These are phyloP conservation scores for Polyploca ridens DNA, from an alignment of 2,888 invertebrate species.

Conservation along the genomic window DNA sequence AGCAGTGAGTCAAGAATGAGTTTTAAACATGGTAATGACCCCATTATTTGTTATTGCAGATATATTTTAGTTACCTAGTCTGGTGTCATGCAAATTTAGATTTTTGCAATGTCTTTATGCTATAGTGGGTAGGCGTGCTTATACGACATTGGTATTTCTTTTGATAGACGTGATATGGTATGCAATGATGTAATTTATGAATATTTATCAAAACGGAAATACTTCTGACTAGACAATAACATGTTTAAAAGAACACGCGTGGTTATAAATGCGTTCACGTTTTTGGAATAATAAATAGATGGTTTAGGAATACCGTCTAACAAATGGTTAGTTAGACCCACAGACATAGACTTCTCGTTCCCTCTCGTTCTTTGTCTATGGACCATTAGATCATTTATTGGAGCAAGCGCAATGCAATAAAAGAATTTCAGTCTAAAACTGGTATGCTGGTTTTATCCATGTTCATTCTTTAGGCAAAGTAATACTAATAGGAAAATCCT, in stretches of 20 bases:
- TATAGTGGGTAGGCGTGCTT: conserved; percentile 51
- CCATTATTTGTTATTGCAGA: conserved; percentile 26
- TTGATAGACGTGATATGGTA: conserved; percentile 35
- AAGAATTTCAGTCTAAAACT: too few species aligned
- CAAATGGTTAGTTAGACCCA: background rate
- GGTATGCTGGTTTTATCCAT: too few species aligned
- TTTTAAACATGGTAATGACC: background rate
- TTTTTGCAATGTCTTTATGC: conserved; percentile 56
- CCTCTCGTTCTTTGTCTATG: too few species aligned
- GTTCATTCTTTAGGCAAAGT: too few species aligned
- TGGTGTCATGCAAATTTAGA: conserved; percentile 59
- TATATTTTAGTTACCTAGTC: conserved; percentile 11
- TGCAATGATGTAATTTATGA: conserved; percentile 32
- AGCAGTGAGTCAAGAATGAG: background rate
- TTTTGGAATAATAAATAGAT: background rate
- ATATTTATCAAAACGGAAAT: conserved; percentile 23
- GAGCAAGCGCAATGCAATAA: too few species aligned
- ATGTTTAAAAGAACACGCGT: background rate
- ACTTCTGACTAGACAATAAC: background rate
- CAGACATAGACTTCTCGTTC: too few species aligned
- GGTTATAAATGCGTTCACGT: background rate
- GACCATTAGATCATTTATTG: too few species aligned
- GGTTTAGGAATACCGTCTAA: background rate
- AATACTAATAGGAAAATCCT: too few species aligned
- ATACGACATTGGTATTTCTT: conserved; percentile 42